Evolutionary conservation across 1,140 invertebrate species (phyloP).

Genomic region (Apis dorsata): DNA sequence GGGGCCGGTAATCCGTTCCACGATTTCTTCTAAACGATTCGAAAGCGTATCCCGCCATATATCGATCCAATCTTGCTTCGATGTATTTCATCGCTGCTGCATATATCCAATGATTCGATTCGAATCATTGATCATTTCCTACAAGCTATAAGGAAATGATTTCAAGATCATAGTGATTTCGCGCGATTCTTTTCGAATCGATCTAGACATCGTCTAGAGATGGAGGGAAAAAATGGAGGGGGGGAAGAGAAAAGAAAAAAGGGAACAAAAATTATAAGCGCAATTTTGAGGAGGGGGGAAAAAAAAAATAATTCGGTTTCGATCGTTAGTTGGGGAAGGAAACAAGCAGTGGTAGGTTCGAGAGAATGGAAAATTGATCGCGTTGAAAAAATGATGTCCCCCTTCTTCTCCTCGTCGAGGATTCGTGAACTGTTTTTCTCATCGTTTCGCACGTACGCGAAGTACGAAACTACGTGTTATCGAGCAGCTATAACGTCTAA

Average conservation of each 20-base stretch:
- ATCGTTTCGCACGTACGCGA: slow-evolving; percentile 46
- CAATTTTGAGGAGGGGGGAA: no score
- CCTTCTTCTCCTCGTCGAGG: not conserved
- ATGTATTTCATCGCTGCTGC: not conserved
- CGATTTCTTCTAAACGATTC: slow-evolving; percentile 24
- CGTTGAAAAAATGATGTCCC: not conserved
- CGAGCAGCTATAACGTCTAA: slow-evolving; percentile 61
- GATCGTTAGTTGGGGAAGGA: not conserved
- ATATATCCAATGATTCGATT: not conserved
- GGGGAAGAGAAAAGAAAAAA: no score
- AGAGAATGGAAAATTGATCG: not conserved
- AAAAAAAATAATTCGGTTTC: no score
- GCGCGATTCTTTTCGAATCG: no score
- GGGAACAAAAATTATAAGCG: not conserved
- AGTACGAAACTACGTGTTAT: slow-evolving; percentile 55
- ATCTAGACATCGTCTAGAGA: no score
- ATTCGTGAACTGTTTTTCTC: slow-evolving; percentile 34
- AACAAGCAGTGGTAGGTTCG: no score
- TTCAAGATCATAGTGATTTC: not conserved
- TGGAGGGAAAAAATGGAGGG: no score
- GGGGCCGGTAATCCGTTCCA: not conserved
- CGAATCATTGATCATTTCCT: not conserved
- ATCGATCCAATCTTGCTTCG: not conserved
- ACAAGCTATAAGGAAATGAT: not conserved
- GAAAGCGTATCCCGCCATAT: not conserved